Conservation (phyloP, 2,888 invertebrate species). For the Monopis laevigella region DNA sequence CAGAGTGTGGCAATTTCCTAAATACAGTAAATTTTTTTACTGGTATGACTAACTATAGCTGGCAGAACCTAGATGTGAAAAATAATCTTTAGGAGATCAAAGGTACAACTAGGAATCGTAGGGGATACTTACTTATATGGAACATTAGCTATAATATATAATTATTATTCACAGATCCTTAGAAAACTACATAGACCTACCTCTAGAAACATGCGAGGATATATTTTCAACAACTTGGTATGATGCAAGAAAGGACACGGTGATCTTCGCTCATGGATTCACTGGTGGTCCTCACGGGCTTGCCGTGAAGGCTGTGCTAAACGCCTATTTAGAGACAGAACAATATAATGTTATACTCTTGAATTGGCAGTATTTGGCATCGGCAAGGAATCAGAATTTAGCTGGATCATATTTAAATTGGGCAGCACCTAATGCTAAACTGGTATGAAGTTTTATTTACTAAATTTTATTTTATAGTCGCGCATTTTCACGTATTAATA, state of each 20-base stretch:
- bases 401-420: conserved; percentile 38
- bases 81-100: too few species aligned
- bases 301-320: conserved; percentile 36
- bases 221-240: conserved; percentile 39
- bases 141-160: too few species aligned
- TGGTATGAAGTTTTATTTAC: too few species aligned
- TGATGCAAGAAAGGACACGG: conserved; percentile 30
- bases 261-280: conserved; percentile 44
- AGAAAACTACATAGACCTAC: conserved; percentile 37
- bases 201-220: conserved; percentile 28
- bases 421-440: conserved; percentile 49
- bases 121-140: too few species aligned
- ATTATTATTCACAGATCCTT: conserved; percentile 28
- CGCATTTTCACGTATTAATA: too few species aligned
- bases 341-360: conserved; percentile 43
- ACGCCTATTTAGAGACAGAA: conserved; percentile 33
- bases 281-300: conserved; percentile 43
- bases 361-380: conserved; percentile 48
- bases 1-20: too few species aligned
- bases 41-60: too few species aligned
- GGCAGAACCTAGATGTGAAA: too few species aligned
- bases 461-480: too few species aligned
- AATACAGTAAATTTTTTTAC: too few species aligned
- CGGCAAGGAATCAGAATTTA: conserved; percentile 27
- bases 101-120: too few species aligned